Evolutionary conservation across 1,140 invertebrate species (phyloP), one percentile per base, ranked within the genome.

Genomic region (Drosophila ambigua): DNA sequence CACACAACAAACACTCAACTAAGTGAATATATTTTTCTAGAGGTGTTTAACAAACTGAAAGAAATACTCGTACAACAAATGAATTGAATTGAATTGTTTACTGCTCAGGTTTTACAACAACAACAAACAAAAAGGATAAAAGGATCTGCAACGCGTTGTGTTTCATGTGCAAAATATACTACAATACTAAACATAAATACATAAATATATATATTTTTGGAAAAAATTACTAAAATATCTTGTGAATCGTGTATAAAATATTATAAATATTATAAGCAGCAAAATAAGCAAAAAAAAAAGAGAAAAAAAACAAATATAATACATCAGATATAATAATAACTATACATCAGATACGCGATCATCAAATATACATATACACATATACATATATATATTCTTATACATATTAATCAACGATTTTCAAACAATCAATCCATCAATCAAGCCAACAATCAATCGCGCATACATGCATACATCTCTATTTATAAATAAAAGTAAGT

Each of bases 121-220:
- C 44, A 50, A 39, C 61, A 53, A 43, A 45, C 15, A 20, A 73
- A 61, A 55, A 43, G 53, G 61, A 31, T 50, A 51, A 52, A 59
- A 62, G 63, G 35, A 39, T 39, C 35, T 39, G 35, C 71, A 78
- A 79, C 78, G 82, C 62, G 78, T 87, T 87, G 82, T 85, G 78
- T 87, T 85, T 87, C 67, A 72, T 85, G 82, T 85, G 82, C 69
- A 85, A 88, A 82, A 83, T 77, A 13, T 45, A 44, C 45, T 55
- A 43, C 57, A 51, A n/a, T 28, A 28, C 54, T 51, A 59, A 15
- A 60, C 43, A 79, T 54, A 77, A 23, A 77, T n/a, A 81, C 26
- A 80, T 35, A 16, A 16, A 75, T 39, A 59, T 31, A 82, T 80
- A 87, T 87, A 87, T 87, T 88, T 87, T 88, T 79, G 75, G 75